phyloP scores from a whole-genome alignment of 2,797 vertebrate genomes.

The Dipus sagitta region DNA sequence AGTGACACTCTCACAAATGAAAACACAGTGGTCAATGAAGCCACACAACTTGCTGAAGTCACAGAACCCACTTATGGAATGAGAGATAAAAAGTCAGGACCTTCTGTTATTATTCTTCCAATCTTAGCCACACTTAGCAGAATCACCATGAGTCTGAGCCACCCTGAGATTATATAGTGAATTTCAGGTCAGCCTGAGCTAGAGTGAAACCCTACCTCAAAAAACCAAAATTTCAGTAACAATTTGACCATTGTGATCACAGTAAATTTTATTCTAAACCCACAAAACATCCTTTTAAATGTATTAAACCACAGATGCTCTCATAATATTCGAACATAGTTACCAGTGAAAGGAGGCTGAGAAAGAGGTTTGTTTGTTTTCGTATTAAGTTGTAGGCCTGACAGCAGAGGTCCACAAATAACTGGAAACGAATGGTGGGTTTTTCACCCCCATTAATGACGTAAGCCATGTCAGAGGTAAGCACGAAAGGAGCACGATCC shows the following conservation, averaged over 20 bases:
- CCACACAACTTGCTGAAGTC: constrained; percentile 11
- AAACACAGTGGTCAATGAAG: not conserved
- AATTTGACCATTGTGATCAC: constrained; percentile 32
- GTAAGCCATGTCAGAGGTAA: constrained; percentile 99
- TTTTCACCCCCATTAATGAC: constrained; percentile 99
- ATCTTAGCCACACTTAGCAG: constrained; percentile 35
- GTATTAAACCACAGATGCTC: constrained; percentile 37
- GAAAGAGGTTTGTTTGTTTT: constrained; percentile 96
- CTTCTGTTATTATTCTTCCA: constrained; percentile 7
- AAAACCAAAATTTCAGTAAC: not conserved
- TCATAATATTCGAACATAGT: constrained; percentile 76
- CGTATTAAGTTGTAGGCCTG: constrained; percentile 98
- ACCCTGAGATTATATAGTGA: too few species aligned
- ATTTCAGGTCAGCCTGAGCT: too few species aligned
- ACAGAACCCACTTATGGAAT: constrained; percentile 34
- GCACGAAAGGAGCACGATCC: constrained; percentile 97
- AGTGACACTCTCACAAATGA: constrained; percentile 48
- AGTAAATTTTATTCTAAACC: constrained; percentile 64
- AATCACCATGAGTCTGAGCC: too few species aligned
- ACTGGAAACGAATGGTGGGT: constrained; percentile 98
- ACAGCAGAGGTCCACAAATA: constrained; percentile 98
- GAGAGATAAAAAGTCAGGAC: constrained; percentile 1
- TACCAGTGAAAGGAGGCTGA: constrained; percentile 98
- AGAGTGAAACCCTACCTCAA: too few species aligned
- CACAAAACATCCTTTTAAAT: constrained; percentile 24